phyloP scores from a whole-genome alignment of 2,888 invertebrate genomes.

The Campopleginae sp. region DNA sequence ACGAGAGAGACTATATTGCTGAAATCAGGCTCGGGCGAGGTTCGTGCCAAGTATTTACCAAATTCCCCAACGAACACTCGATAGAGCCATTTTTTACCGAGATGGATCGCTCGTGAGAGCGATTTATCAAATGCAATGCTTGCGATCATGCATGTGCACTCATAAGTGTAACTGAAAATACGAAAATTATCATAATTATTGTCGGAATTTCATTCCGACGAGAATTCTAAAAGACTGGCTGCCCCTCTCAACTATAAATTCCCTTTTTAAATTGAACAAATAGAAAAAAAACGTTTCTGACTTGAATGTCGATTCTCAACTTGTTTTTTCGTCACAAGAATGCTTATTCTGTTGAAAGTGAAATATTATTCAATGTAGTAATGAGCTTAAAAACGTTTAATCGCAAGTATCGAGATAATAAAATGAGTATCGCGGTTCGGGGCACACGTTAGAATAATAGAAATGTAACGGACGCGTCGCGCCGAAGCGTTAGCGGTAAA shows the following conservation, averaged over 20 bases:
- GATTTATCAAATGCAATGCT: background rate
- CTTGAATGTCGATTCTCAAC: no score
- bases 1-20: background rate
- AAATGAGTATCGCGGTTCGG: background rate
- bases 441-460: background rate
- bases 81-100: background rate
- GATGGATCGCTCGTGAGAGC: background rate
- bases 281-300: no score
- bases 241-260: background rate
- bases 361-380: background rate
- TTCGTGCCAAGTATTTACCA: background rate
- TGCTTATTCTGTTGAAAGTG: no score
- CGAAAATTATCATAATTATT: background rate
- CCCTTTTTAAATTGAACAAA: no score
- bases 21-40: background rate
- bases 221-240: background rate
- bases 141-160: background rate
- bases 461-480: conserved; percentile 31
- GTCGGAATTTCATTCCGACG: background rate
- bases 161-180: background rate
- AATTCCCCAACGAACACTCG: background rate
- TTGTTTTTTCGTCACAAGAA: no score
- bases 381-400: background rate
- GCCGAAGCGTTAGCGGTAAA: conserved; percentile 32
- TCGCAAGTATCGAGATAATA: background rate